phyloP scores from a whole-genome alignment of 2,797 vertebrate species.

The Crypturellus tataupa region DNA sequence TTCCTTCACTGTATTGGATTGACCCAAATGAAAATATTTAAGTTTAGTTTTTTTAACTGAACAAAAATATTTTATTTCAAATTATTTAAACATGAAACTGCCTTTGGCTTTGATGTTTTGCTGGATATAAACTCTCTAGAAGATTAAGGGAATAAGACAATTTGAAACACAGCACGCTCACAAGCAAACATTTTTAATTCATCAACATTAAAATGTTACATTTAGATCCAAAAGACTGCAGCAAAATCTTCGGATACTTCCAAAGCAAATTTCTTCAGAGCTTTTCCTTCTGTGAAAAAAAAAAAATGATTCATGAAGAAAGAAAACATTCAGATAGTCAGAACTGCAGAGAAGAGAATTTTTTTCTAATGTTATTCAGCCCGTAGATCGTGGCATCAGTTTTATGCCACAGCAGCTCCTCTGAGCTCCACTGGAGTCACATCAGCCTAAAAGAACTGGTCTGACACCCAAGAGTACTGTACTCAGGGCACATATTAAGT shows the following conservation, averaged over 20 bases:
- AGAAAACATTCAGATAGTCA: background rate
- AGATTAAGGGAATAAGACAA: conserved; percentile 29
- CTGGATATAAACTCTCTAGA: conserved; percentile 4
- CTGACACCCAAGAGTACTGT: background rate
- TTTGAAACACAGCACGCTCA: conserved; percentile 6
- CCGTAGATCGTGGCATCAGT: background rate
- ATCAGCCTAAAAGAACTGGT: background rate
- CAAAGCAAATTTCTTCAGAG: background rate
- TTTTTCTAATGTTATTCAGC: background rate
- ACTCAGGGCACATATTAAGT: background rate
- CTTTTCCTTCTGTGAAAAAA: background rate
- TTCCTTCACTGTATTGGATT: background rate
- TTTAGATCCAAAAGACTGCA: conserved; percentile 5
- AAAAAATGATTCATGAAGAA: background rate
- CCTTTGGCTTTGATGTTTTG: background rate
- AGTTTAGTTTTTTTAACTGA: conserved; percentile 21
- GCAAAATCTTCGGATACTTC: background rate
- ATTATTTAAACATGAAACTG: background rate
- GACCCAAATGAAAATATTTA: conserved; percentile 24
- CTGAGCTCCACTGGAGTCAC: background rate
- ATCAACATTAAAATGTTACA: background rate
- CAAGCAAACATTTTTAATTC: conserved; percentile 24
- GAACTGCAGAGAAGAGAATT: background rate
- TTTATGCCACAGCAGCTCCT: background rate
- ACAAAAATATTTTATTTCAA: conserved; percentile 25